A percentile compares a stretch with the other conserved stretches of the same genome.
These are phyloP conservation scores for Mellivora capensis DNA, from an alignment of 2,113 vertebrate species.

Conservation along the genomic window DNA sequence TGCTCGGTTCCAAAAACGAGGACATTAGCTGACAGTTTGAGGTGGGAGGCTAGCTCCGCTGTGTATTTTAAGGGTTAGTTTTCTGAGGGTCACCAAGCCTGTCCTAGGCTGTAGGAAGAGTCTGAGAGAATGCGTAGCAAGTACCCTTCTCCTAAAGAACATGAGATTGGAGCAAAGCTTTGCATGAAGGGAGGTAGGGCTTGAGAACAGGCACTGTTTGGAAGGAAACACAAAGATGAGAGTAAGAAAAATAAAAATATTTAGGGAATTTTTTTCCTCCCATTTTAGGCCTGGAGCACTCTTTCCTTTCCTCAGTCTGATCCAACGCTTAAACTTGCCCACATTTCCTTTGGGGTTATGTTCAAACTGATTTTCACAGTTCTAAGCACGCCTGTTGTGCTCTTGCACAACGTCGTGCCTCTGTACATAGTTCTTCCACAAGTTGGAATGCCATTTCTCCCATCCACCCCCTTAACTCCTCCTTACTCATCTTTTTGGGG, in stretches of 20 bases:
- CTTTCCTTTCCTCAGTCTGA: background rate
- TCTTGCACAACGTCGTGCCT: background rate
- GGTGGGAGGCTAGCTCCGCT: background rate
- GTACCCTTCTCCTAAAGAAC: background rate
- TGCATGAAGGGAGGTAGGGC: no score
- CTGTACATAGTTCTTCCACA: background rate
- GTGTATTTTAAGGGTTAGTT: background rate
- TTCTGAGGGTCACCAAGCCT: background rate
- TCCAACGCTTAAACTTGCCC: background rate
- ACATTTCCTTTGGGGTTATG: background rate
- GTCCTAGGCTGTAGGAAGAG: background rate
- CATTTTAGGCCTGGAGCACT: background rate
- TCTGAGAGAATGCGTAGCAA: background rate
- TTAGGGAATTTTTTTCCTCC: background rate
- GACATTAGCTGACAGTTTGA: background rate
- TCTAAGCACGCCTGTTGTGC: background rate
- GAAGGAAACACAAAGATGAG: background rate
- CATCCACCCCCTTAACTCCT: background rate
- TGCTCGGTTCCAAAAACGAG: background rate
- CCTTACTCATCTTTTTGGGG: background rate
- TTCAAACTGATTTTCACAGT: background rate
- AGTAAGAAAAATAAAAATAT: background rate
- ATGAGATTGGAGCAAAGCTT: background rate
- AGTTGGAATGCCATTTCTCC: background rate
- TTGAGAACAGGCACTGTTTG: no score